Conservation (phyloP, 1,140 invertebrate genomes). For the Brevipalpus yothersi region DNA sequence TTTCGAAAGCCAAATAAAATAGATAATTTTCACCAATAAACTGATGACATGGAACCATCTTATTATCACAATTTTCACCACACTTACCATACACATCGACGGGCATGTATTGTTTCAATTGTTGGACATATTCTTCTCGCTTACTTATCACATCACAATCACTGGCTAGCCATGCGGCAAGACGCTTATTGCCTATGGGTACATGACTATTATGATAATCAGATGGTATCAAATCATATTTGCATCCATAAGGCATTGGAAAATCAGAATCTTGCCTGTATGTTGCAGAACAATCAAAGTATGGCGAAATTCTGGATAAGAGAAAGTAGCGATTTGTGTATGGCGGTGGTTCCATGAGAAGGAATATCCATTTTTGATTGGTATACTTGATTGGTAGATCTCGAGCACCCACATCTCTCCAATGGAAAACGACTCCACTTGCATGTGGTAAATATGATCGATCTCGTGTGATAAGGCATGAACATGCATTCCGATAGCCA, state of each 20-base stretch:
- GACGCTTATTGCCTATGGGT: slow-evolving; percentile 10
- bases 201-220: neutral
- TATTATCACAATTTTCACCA: slow-evolving; percentile 14
- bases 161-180: slow-evolving; percentile 32
- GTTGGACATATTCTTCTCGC: slow-evolving; percentile 26
- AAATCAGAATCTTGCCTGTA: slow-evolving; percentile 71
- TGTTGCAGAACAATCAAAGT: slow-evolving; percentile 90
- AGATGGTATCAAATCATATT: neutral
- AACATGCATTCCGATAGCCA: too few relatives aligned
- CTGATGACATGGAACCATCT: slow-evolving; percentile 9
- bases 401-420: slow-evolving; percentile 9
- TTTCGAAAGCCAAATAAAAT: slow-evolving; percentile 21
- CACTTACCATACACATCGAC: slow-evolving; percentile 44
- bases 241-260: slow-evolving; percentile 4
- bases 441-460: slow-evolving; percentile 3
- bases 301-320: slow-evolving; percentile 29
- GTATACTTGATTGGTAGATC: slow-evolving; percentile 16
- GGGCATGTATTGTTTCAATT: slow-evolving; percentile 27
- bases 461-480: neutral
- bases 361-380: slow-evolving; percentile 13
- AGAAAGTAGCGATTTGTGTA: slow-evolving; percentile 9
- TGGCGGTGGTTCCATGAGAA: slow-evolving; percentile 13
- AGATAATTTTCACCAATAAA: slow-evolving; percentile 15
- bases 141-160: slow-evolving; percentile 29
- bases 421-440: neutral